Evolutionary conservation across 2,113 vertebrate species (phyloP).

Genomic region (Oreotragus oreotragus): DNA sequence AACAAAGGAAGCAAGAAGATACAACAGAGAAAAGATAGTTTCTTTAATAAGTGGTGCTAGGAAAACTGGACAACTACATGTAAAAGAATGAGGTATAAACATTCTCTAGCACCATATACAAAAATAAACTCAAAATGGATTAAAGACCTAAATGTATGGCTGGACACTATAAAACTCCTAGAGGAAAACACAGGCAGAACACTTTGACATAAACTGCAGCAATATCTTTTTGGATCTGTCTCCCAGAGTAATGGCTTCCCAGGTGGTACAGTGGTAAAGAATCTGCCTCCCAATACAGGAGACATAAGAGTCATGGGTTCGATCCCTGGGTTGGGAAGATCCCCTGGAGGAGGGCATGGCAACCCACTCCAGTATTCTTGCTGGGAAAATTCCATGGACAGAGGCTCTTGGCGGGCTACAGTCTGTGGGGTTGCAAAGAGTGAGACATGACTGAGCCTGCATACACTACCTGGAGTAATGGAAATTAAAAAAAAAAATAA

Average conservation of each 20-base stretch:
- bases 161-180: background rate
- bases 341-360: background rate
- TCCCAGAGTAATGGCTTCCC: background rate
- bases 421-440: background rate
- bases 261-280: background rate
- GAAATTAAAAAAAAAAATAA: background rate
- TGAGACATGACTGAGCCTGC: background rate
- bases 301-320: background rate
- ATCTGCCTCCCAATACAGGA: background rate
- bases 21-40: background rate
- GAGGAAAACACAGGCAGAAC: background rate
- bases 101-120: background rate
- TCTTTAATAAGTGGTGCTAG: background rate
- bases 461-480: background rate
- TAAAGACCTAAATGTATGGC: background rate
- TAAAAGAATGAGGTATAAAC: background rate
- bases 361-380: background rate
- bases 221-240: background rate
- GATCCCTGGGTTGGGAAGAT: background rate
- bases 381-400: background rate
- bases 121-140: background rate
- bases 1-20: background rate
- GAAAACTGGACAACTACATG: background rate
- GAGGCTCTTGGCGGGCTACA: background rate
- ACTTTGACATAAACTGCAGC: background rate